Conservation (phyloP, 2,888 invertebrate genomes). For the Synanthedon andrenaeformis region DNA sequence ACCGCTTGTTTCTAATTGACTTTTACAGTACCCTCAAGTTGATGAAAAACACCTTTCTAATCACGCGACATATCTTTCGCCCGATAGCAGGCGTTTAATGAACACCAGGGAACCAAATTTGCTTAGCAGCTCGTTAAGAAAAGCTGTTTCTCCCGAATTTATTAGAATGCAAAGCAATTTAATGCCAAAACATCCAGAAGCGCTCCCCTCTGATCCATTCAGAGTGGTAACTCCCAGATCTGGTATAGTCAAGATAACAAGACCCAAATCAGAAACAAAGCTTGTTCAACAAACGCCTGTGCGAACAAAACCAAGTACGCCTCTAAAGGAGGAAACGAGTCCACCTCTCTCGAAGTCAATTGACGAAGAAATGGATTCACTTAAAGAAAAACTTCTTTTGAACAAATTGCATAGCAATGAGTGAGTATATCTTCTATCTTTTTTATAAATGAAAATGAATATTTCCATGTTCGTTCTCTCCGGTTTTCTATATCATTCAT, state of each 20-base stretch:
- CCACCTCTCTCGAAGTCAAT: constrained; percentile 9
- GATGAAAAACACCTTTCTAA: no score
- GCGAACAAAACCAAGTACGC: neutral
- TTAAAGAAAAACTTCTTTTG: constrained; percentile 16
- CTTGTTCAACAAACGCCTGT: constrained; percentile 1
- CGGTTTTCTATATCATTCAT: no score
- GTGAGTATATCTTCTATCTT: constrained; percentile 7
- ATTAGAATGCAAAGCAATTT: neutral
- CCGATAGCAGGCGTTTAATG: no score
- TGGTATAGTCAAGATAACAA: constrained; percentile 8
- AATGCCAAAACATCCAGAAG: neutral
- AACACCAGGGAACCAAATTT: neutral
- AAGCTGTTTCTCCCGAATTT: neutral
- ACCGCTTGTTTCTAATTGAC: no score
- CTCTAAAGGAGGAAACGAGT: constrained; percentile 5
- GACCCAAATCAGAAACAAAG: constrained; percentile 8
- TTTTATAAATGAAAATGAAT: no score
- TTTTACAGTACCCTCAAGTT: no score
- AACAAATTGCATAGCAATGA: constrained; percentile 16
- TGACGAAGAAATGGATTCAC: constrained; percentile 15
- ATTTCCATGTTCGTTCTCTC: no score
- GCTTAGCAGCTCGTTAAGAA: neutral
- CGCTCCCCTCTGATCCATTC: neutral
- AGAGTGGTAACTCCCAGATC: constrained; percentile 9
- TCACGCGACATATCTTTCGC: no score